Evolutionary conservation across 2,113 vertebrate species (phyloP).

Genomic region (Hassar affinis): DNA sequence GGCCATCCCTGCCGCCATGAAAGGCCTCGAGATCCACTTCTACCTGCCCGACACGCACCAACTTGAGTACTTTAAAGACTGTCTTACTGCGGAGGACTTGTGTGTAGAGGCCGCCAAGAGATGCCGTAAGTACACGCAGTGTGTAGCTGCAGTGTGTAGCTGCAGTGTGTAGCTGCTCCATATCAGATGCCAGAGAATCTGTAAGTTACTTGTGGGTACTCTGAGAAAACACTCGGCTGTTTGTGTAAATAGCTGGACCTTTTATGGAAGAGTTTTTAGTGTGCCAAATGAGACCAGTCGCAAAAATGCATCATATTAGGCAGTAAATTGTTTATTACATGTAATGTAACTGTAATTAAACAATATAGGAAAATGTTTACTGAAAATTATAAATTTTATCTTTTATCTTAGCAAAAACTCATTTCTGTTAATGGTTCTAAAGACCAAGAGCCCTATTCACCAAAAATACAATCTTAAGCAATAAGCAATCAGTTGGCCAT

Average conservation of each 20-base stretch:
- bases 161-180: too few relatives aligned
- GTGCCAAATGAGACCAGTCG: not conserved
- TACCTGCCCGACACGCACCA: conserved; percentile 76
- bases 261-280: not conserved
- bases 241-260: too few relatives aligned
- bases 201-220: not conserved
- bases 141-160: not conserved
- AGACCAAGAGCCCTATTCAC: not conserved
- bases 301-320: not conserved
- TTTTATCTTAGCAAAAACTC: not conserved
- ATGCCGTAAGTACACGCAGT: conserved; percentile 81
- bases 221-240: not conserved
- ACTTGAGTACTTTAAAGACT: conserved; percentile 74
- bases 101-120: conserved; percentile 84
- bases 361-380: not conserved
- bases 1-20: conserved; percentile 65
- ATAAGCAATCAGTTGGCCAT: not conserved
- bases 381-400: not conserved
- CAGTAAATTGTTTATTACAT: not conserved
- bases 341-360: not conserved
- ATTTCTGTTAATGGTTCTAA: not conserved
- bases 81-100: conserved; percentile 82
- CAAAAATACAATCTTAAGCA: not conserved
- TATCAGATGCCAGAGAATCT: not conserved
- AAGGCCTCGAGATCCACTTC: conserved; percentile 84